phyloP scores from a whole-genome alignment of 2,113 vertebrate species.

The Rhinoderma darwinii region DNA sequence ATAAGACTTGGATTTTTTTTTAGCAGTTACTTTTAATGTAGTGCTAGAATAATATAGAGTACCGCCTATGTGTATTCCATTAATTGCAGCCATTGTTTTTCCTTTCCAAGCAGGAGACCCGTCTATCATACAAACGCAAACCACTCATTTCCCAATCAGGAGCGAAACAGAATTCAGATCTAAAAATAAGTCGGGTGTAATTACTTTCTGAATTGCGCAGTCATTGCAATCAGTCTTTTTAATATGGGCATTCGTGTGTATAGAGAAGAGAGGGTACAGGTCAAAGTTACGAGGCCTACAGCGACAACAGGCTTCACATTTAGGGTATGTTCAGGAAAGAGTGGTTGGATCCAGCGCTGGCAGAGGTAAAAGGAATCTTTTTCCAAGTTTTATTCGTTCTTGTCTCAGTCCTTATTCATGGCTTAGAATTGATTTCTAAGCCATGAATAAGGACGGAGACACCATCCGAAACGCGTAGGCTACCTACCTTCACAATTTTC shows the following conservation, averaged over 20 bases:
- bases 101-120: conserved; percentile 15
- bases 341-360: too few relatives aligned
- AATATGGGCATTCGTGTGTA: background rate
- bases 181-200: conserved; percentile 24
- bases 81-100: conserved; percentile 45
- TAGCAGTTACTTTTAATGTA: background rate
- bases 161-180: background rate
- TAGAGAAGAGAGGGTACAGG: background rate
- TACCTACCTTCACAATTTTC: too few relatives aligned
- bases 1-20: background rate
- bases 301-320: background rate
- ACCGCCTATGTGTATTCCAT: background rate
- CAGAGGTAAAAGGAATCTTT: too few relatives aligned
- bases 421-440: too few relatives aligned
- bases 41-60: background rate
- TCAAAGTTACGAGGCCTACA: background rate
- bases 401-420: too few relatives aligned
- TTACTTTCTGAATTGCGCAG: background rate
- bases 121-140: background rate
- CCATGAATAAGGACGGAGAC: too few relatives aligned
- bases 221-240: background rate
- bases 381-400: too few relatives aligned
- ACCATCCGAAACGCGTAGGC: too few relatives aligned
- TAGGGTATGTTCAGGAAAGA: too few relatives aligned
- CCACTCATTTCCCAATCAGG: conserved; percentile 40